Base-by-base conservation (phyloP, 2,888 invertebrate species). In the Erebia ligea region DNA sequence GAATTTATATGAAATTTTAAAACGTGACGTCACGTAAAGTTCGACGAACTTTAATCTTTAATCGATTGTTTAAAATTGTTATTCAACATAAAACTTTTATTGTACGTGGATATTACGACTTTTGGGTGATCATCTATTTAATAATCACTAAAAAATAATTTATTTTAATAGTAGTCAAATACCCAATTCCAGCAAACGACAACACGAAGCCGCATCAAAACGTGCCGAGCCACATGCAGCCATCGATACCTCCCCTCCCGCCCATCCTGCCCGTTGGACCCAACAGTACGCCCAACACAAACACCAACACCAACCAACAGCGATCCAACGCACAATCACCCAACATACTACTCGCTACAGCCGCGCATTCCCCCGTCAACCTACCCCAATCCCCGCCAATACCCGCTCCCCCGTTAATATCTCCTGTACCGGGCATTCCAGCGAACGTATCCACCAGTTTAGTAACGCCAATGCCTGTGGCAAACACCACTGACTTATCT, bases 141-240 rank as follows among this genome's bases (percentile, higher is more conserved):
- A n/a, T n/a, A n/a, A n/a, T n/a, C n/a, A n/a, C n/a, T n/a, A n/a
- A n/a, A n/a, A n/a, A n/a, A n/a, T n/a, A n/a, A n/a, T n/a, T n/a
- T n/a, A n/a, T n/a, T n/a, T n/a, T n/a, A n/a, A n/a, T n/a, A n/a
- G n/a, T n/a, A n/a, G n/a, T n/a, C n/a, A n/a, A n/a, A n/a, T n/a
- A n/a, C n/a, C n/a, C n/a, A n/a, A 65, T 83, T 87, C 15, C 87
- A 90, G 91, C 85, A 13, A 83, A 86, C 78, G 90, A 90, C 81
- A 83, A 84, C 77, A 78, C 84, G 42, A 83, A 81, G 66, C 81
- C 90, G 0, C 70, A 84, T 1, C 76, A 86, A 1, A 80, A 61
- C 70, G 71, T 84, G 9, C 84, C 86, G 6, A 77, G 80, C 58
- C 86, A 86, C 80, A 82, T 86, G 84, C 88, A 88, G 73, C 82